Percentiles rank a stretch among this genome's conserved stretches.
These are phyloP conservation scores for Nephrotoma appendiculata DNA, from an alignment of 2,888 invertebrate species.

Conservation along the genomic window DNA sequence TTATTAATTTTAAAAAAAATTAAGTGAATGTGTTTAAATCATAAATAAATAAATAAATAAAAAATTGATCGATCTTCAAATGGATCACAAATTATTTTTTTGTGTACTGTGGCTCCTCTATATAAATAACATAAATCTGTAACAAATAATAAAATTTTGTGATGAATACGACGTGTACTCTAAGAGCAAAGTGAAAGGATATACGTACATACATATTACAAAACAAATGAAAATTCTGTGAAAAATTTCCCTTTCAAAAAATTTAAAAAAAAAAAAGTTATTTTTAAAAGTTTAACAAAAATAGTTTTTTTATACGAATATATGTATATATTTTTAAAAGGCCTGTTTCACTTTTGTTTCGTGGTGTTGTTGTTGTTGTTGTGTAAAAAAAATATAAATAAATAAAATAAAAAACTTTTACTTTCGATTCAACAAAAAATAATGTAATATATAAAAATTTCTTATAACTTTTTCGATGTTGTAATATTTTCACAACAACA, in stretches of 20 bases:
- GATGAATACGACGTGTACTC: background rate
- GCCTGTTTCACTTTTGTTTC: background rate
- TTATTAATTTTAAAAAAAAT: background rate
- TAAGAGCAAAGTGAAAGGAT: background rate
- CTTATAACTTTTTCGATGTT: slow-evolving; percentile 1
- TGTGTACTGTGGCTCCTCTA: background rate
- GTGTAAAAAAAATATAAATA: background rate
- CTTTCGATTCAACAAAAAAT: background rate
- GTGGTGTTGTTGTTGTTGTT: background rate
- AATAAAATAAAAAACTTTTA: background rate
- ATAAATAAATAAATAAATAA: background rate
- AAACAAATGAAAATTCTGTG: background rate
- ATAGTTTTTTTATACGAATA: background rate
- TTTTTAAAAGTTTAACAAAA: background rate
- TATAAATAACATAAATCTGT: background rate
- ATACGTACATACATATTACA: background rate
- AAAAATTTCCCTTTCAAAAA: background rate
- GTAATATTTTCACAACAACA: slow-evolving; percentile 1
- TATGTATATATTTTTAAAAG: background rate
- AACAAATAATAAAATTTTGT: background rate
- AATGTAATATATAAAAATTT: background rate
- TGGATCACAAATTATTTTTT: background rate
- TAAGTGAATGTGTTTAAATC: background rate
- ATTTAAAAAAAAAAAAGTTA: background rate
- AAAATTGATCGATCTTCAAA: background rate